Percentiles rank a stretch among this genome's conserved stretches.
These are phyloP conservation scores for Pygoscelis antarcticus DNA, from an alignment of 2,113 vertebrate genomes.

Conservation along the genomic window DNA sequence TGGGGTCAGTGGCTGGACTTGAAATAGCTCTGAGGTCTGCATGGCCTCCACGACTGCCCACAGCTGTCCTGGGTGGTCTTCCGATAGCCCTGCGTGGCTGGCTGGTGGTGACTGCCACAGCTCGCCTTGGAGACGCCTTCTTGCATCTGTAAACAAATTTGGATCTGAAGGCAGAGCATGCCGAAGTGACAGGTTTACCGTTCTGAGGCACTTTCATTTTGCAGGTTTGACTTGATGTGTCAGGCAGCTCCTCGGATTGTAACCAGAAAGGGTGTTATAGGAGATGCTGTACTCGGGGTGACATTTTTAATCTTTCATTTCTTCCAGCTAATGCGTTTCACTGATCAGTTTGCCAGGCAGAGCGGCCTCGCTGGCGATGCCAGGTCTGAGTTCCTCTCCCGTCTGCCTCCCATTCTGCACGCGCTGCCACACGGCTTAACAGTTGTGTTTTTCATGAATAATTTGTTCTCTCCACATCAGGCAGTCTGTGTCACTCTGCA, in stretches of 20 bases:
- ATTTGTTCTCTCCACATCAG: conserved; percentile 45
- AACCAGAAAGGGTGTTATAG: conserved; percentile 14
- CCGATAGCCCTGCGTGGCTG: background rate
- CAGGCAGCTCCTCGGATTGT: conserved; percentile 7
- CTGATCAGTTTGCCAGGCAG: conserved; percentile 43
- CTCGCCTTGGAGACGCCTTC: background rate
- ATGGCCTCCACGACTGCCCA: fast-evolving
- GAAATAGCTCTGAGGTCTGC: background rate
- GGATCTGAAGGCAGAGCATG: background rate
- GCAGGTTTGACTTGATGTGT: background rate
- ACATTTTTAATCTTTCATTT: conserved; percentile 60
- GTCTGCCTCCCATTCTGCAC: conserved; percentile 27
- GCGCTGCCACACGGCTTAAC: conserved; percentile 22
- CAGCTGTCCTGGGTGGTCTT: background rate
- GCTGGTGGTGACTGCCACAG: background rate
- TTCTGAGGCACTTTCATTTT: conserved; percentile 17
- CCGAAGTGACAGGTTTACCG: conserved; percentile 14
- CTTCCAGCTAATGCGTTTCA: background rate
- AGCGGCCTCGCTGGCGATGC: background rate
- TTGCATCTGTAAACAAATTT: background rate
- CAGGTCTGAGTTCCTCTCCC: background rate
- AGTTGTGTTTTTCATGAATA: conserved; percentile 53
- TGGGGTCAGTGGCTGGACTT: background rate
- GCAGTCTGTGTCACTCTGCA: conserved; percentile 32
- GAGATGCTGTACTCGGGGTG: background rate